Conservation (phyloP, 2,888 invertebrate species). For the Athrips mouffetella region DNA sequence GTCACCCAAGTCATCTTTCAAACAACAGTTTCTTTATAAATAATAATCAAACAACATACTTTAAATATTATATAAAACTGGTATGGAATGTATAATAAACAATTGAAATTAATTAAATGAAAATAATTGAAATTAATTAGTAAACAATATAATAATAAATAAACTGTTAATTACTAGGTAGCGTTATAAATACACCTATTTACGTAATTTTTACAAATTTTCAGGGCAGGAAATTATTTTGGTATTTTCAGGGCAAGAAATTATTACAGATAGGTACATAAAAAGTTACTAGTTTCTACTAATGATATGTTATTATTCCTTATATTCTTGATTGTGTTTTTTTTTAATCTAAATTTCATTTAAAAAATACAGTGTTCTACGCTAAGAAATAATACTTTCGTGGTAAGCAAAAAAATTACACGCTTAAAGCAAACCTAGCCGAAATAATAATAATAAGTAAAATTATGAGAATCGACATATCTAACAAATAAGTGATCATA, state of each 20-base stretch:
- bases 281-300: slow-evolving; percentile 24
- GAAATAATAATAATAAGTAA: slow-evolving; percentile 14
- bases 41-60: not conserved
- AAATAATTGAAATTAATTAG: not conserved
- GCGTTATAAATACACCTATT: too few species aligned
- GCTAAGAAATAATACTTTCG: slow-evolving; percentile 58
- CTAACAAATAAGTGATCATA: not conserved
- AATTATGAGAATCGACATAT: slow-evolving; percentile 16
- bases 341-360: slow-evolving; percentile 23
- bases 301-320: slow-evolving; percentile 71
- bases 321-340: slow-evolving; percentile 61
- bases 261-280: slow-evolving; percentile 4
- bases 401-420: slow-evolving; percentile 42
- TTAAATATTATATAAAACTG: not conserved
- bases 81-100: not conserved
- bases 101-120: not conserved
- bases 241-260: not conserved
- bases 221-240: slow-evolving; percentile 12
- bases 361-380: slow-evolving; percentile 33
- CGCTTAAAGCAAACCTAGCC: slow-evolving; percentile 8
- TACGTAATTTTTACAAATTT: not conserved
- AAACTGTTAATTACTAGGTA: too few species aligned
- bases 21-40: too few species aligned
- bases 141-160: not conserved
- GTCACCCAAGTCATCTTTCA: too few species aligned